Evolutionary conservation across 2,888 invertebrate genomes (phyloP), one percentile per base, ranked within the genome.

Genomic region (Leptinotarsa rubiginosa): DNA sequence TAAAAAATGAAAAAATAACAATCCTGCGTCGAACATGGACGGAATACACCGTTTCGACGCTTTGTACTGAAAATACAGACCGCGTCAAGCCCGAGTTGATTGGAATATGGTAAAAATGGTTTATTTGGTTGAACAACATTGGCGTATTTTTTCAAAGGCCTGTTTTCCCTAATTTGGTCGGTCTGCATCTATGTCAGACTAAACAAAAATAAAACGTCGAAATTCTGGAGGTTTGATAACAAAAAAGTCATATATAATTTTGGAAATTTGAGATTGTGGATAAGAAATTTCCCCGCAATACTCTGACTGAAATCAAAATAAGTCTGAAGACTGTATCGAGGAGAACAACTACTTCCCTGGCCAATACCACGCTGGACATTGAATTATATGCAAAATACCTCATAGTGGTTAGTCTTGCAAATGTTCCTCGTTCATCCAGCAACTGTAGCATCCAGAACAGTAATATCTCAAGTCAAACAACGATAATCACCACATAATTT

Each of bases 1-100:
- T 85, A 86, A 86, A 86, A 86, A 86, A 86, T 86, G 86, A 82
- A 86, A 86, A 86, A 86, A 86, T 85, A 86, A 86, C 86, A 86
- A 83, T 82, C 77, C 78, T 70, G 80, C 81, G 80, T 74, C 78
- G 81, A 81, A 78, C 77, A 72, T 77, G 75, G 75, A 77, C 79
- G 75, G 78, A 79, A 79, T 81, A 79, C 78, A 76, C 77, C 70
- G 75, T 78, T 75, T 74, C 69, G 71, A 64, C 31, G 64, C 69
- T 76, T 73, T 75, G 74, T 75, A 56, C 73, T 74, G 74, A 72
- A 75, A 77, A 77, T 77, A 77, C 73, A 74, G 59, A 65, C 56
- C 52, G 65, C 47, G n/a, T 31, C 47, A 47, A 41, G 71, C 67
- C 72, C 75, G 72, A 77, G 77, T 76, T 78, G 80, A 81, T 81